Percentiles rank a stretch among this genome's conserved stretches.
These are phyloP conservation scores for Vulpes ferrilata DNA, from an alignment of 2,113 vertebrate species.

Conservation along the genomic window DNA sequence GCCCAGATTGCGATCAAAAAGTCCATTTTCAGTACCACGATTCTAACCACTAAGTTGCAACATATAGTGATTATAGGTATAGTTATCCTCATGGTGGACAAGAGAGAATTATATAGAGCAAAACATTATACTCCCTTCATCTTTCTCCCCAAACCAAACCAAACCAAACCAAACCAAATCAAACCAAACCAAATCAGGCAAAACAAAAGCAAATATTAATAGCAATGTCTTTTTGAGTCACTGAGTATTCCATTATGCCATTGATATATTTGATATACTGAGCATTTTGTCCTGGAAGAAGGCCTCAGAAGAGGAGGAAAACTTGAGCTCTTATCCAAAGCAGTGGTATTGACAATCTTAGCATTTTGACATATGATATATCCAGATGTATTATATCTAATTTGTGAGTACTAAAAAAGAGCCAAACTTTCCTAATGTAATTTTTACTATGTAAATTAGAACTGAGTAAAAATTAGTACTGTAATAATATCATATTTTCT, in stretches of 20 bases:
- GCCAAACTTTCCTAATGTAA: background rate
- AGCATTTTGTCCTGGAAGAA: background rate
- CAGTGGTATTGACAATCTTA: background rate
- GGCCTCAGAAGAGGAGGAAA: background rate
- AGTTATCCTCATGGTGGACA: background rate
- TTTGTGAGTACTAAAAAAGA: background rate
- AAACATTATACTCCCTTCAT: background rate
- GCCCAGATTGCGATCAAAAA: background rate
- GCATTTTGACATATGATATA: background rate
- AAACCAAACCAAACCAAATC: background rate
- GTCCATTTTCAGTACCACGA: background rate
- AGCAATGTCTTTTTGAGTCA: background rate
- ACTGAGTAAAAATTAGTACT: background rate
- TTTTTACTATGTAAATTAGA: background rate
- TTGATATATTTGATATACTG: background rate
- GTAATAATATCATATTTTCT: background rate
- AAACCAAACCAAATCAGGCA: background rate
- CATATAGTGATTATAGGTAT: background rate
- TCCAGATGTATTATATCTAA: background rate
- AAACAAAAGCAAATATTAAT: background rate
- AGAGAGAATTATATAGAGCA: background rate
- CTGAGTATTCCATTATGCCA: background rate
- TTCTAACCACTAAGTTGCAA: background rate
- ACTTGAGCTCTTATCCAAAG: background rate
- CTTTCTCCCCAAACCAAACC: background rate